phyloP scores from a whole-genome alignment of 37 sponge, comb jelly and placozoan genomes.

The Amphimedon queenslandica region DNA sequence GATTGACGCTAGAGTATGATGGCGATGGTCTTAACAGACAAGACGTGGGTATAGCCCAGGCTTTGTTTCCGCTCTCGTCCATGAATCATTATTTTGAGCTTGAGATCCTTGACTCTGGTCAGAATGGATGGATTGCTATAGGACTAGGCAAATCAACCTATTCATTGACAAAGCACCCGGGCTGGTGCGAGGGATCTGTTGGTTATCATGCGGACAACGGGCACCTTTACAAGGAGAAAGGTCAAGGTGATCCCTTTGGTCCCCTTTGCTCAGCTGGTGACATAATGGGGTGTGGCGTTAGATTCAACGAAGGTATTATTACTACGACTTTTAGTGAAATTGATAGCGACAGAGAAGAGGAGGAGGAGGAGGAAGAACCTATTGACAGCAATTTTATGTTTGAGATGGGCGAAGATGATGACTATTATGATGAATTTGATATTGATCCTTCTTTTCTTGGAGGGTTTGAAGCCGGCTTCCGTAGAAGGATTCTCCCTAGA shows the following conservation, averaged over 20 bases:
- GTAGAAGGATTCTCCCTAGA: neutral
- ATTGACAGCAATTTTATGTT: neutral
- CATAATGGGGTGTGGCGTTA: slow-evolving; percentile 73
- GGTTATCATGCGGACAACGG: slow-evolving; percentile 83
- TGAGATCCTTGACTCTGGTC: slow-evolving; percentile 53
- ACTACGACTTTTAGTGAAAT: no score
- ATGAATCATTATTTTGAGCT: slow-evolving; percentile 81
- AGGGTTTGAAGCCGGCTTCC: neutral
- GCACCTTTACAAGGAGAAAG: slow-evolving; percentile 49
- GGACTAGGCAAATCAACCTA: slow-evolving; percentile 71
- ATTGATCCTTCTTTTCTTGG: neutral
- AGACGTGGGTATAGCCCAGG: slow-evolving; percentile 71
- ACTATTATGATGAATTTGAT: slow-evolving; percentile 3
- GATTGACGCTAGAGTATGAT: slow-evolving; percentile 53
- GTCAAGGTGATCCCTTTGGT: slow-evolving; percentile 61
- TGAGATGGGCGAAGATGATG: neutral
- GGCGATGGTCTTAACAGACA: slow-evolving; percentile 45
- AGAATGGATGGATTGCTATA: slow-evolving; percentile 65
- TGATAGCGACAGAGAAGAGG: neutral
- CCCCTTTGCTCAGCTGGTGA: slow-evolving; percentile 55
- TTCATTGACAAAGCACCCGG: slow-evolving; percentile 63
- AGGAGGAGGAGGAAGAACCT: neutral
- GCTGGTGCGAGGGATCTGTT: slow-evolving; percentile 62
- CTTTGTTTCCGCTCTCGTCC: slow-evolving; percentile 20
- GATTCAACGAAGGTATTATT: slow-evolving; percentile 20